Conservation (phyloP, 2,888 invertebrate species). For the Ceratothoa steindachneri region DNA sequence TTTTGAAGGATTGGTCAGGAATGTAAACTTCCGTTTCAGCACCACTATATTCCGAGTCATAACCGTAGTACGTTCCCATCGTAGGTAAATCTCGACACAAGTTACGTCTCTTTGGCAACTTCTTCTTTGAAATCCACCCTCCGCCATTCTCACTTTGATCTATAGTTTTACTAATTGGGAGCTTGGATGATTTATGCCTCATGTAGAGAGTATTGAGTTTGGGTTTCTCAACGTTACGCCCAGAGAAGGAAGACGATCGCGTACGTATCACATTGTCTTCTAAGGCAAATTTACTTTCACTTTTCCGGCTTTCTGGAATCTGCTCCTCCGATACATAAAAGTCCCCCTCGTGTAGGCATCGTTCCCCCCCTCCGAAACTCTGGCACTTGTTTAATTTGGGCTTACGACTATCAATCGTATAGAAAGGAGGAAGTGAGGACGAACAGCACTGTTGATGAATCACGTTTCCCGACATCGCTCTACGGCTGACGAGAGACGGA, state of each 20-base stretch:
- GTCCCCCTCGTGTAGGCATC: not conserved
- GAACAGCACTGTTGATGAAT: not conserved
- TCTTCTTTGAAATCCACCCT: not conserved
- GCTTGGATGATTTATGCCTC: not conserved
- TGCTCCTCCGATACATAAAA: not conserved
- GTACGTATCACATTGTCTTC: not conserved
- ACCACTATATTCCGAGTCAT: slow-evolving; percentile 47
- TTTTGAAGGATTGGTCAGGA: slow-evolving; percentile 40
- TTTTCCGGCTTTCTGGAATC: not conserved
- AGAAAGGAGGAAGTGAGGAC: not conserved
- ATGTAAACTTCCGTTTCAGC: slow-evolving; percentile 46
- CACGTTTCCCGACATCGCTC: not conserved
- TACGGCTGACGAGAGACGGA: slow-evolving; percentile 1
- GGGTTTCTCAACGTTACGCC: not conserved
- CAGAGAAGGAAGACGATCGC: slow-evolving; percentile 1
- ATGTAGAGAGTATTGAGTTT: not conserved
- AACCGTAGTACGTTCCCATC: slow-evolving; percentile 46
- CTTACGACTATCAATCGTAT: not conserved
- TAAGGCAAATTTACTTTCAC: slow-evolving; percentile 1
- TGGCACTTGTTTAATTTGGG: slow-evolving; percentile 11
- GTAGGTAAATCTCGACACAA: slow-evolving; percentile 11
- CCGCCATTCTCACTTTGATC: not conserved
- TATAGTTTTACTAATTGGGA: not conserved
- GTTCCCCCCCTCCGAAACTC: not conserved
- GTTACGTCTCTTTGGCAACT: not conserved